phyloP scores from a whole-genome alignment of 2,888 invertebrate species.

The Sinhomidia bicolor region DNA sequence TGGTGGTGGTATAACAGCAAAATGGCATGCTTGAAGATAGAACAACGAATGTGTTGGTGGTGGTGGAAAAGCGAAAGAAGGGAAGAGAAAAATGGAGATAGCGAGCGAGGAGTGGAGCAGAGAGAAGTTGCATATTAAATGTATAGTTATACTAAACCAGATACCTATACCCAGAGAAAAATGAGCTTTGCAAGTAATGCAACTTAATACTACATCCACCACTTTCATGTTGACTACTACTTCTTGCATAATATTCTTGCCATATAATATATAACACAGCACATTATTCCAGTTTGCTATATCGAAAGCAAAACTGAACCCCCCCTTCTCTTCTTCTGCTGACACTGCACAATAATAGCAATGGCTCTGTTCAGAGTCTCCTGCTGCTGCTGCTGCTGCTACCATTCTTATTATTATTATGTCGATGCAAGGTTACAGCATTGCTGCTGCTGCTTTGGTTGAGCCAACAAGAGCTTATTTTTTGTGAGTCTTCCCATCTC shows the following conservation, averaged over 20 bases:
- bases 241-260: background rate
- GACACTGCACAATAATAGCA: conserved; percentile 29
- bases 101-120: background rate
- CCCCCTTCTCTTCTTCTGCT: background rate
- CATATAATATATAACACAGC: background rate
- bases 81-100: conserved; percentile 13
- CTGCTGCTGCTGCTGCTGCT: background rate
- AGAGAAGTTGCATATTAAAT: conserved; percentile 1
- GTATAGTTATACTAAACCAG: conserved; percentile 24
- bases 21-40: conserved; percentile 30
- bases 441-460: background rate
- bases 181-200: background rate
- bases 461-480: conserved; percentile 18
- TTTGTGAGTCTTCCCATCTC: conserved; percentile 14
- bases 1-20: background rate
- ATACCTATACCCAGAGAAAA: background rate
- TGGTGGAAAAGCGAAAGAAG: conserved; percentile 30
- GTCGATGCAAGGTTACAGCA: conserved; percentile 67
- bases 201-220: background rate
- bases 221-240: conserved; percentile 3
- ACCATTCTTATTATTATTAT: conserved; percentile 51
- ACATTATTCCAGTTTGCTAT: conserved; percentile 4
- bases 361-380: background rate
- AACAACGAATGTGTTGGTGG: background rate
- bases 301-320: background rate